Evolutionary conservation across 2,888 invertebrate species (phyloP).

Genomic region (Acanthosepion lycidas): DNA sequence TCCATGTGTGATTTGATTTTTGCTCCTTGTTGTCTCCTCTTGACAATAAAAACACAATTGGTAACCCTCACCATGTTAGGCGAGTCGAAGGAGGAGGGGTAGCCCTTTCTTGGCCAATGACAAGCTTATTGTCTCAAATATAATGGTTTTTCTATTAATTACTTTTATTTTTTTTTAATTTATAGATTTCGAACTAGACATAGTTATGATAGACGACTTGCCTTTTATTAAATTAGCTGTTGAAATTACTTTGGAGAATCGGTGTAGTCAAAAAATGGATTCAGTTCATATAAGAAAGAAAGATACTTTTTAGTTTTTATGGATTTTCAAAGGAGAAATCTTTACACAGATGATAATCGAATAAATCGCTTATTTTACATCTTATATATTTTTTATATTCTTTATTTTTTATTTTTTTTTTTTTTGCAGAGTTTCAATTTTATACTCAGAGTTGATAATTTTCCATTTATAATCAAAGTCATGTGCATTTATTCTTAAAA

Average conservation of each 20-base stretch:
- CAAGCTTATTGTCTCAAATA: conserved; percentile 22
- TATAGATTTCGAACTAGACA: not conserved
- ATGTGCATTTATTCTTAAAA: not conserved
- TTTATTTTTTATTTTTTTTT: no score
- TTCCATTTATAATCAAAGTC: not conserved
- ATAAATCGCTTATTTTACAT: not conserved
- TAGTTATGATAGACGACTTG: not conserved
- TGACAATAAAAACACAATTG: conserved; percentile 42
- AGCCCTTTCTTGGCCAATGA: conserved; percentile 33
- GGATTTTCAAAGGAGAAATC: not conserved
- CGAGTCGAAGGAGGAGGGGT: conserved; percentile 38
- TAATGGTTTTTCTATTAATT: not conserved
- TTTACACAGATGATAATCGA: not conserved
- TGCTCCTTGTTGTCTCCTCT: conserved; percentile 44
- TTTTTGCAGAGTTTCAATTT: not conserved
- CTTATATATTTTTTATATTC: no score
- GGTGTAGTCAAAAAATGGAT: not conserved
- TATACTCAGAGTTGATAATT: not conserved
- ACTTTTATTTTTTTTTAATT: not conserved
- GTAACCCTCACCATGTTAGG: conserved; percentile 43
- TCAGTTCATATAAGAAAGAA: not conserved
- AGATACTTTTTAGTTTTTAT: not conserved
- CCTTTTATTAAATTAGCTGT: not conserved
- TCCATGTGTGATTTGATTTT: conserved; percentile 46
- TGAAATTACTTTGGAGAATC: not conserved